Conservation (phyloP, 35 echinoderm and acorn worm genomes). For the Heliocidaris tuberculata region DNA sequence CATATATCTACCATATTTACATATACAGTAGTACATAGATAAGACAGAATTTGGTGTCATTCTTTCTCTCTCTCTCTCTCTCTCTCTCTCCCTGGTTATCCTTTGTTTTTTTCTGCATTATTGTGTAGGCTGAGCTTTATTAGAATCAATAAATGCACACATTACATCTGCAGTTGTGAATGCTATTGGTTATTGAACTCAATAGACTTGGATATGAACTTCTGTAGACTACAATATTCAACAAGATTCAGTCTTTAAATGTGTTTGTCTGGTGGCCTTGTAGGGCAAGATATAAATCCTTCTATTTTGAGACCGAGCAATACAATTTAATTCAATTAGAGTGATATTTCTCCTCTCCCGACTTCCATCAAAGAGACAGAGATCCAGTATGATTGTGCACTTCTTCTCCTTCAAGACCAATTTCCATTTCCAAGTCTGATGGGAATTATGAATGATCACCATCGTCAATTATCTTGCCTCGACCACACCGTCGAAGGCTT, state of each 20-base stretch:
- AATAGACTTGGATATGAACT: not conserved
- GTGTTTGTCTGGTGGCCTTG: not conserved
- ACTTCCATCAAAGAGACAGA: not conserved
- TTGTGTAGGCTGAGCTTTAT: too few relatives aligned
- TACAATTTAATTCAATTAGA: not conserved
- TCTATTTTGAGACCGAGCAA: not conserved
- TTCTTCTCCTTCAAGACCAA: not conserved
- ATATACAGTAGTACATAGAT: too few relatives aligned
- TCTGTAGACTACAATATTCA: not conserved
- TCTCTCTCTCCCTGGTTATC: too few relatives aligned
- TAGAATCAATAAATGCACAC: too few relatives aligned
- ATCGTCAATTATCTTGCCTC: not conserved
- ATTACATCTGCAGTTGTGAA: too few relatives aligned
- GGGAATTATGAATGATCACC: constrained; percentile 10
- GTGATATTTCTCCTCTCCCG: not conserved
- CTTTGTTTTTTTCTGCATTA: too few relatives aligned
- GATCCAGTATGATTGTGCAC: not conserved
- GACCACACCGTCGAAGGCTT: not conserved
- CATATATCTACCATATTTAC: too few relatives aligned
- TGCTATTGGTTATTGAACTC: too few relatives aligned
- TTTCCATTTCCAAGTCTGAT: not conserved
- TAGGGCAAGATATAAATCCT: not conserved
- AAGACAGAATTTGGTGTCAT: too few relatives aligned
- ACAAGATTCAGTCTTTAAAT: not conserved
- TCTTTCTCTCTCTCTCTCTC: too few relatives aligned